phyloP scores from a whole-genome alignment of 2,113 vertebrate species.

The Vombatus ursinus region DNA sequence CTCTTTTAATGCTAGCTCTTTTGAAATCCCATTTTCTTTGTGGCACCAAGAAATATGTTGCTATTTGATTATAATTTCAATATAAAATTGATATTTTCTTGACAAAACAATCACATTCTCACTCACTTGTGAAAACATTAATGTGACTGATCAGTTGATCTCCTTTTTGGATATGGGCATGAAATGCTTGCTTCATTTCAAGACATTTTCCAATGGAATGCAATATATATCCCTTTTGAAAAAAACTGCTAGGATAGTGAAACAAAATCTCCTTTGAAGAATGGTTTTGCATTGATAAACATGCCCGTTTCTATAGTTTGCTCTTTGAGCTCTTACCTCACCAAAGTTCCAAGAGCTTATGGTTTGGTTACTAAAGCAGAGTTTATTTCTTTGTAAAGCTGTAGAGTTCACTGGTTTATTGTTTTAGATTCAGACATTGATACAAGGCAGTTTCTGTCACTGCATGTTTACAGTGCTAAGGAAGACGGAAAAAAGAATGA shows the following conservation, averaged over 20 bases:
- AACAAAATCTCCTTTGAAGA: neutral
- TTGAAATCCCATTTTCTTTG: slow-evolving; percentile 19
- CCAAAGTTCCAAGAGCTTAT: neutral
- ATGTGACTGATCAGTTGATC: slow-evolving; percentile 8
- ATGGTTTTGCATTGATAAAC: neutral
- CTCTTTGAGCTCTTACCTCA: neutral
- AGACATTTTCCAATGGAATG: neutral
- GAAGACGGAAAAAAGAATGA: neutral
- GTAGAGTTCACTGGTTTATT: neutral
- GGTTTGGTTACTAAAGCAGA: neutral
- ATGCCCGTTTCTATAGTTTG: neutral
- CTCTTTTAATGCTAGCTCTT: neutral
- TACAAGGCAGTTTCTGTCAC: neutral
- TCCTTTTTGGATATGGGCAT: slow-evolving; percentile 53
- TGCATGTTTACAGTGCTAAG: neutral
- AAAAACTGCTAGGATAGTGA: neutral
- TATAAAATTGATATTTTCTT: slow-evolving; percentile 47
- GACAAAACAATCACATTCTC: slow-evolving; percentile 36
- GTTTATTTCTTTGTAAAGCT: neutral
- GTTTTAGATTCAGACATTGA: neutral
- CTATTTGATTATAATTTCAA: slow-evolving; percentile 59
- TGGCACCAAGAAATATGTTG: neutral
- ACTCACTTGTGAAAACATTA: slow-evolving; percentile 57
- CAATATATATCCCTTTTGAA: neutral
- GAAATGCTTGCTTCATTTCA: neutral